Evolutionary conservation across 35 echinoderm and acorn worm species (phyloP).

Genomic region (Apostichopus japonicus): DNA sequence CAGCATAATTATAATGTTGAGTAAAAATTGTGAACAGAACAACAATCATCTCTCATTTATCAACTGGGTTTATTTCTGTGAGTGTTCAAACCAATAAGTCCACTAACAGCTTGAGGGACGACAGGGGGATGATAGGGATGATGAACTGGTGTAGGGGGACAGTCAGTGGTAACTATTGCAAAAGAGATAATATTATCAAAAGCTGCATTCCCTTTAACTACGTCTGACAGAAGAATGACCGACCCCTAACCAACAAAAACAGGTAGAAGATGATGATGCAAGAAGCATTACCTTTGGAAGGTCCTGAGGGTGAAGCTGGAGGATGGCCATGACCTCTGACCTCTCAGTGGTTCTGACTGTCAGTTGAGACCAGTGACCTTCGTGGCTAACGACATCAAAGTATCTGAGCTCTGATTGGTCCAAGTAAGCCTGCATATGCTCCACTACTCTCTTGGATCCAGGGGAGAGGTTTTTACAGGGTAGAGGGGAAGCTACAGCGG

Average conservation of each 20-base stretch:
- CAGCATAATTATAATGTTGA: too few relatives aligned
- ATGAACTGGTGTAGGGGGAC: too few relatives aligned
- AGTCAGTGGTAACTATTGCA: neutral
- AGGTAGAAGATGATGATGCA: too few relatives aligned
- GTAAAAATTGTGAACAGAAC: too few relatives aligned
- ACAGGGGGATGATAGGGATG: too few relatives aligned
- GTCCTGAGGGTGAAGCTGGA: constrained; percentile 68
- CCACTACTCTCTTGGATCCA: constrained; percentile 67
- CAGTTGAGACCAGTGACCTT: constrained; percentile 81
- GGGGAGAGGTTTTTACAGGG: constrained; percentile 61
- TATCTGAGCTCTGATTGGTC: constrained; percentile 59
- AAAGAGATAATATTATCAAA: neutral
- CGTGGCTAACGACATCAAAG: constrained; percentile 74
- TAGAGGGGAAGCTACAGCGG: constrained; percentile 70
- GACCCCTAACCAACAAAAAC: too few relatives aligned
- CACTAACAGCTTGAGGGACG: too few relatives aligned
- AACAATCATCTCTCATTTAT: too few relatives aligned
- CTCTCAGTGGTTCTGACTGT: constrained; percentile 74
- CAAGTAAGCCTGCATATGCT: constrained; percentile 76
- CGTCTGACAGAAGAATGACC: too few relatives aligned
- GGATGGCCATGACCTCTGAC: constrained; percentile 71
- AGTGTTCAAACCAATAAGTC: too few relatives aligned
- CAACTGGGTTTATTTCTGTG: too few relatives aligned
- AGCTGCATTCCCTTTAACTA: too few relatives aligned
- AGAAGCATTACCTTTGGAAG: constrained; percentile 66